A percentile compares a stretch with the other conserved stretches of the same genome.
Conservation (phyloP, 2,113 vertebrate genomes). For the western clawed frog (Xenopus tropicalis) region UCB_Xtro_10.0 CM004448.2:89366501-89367000, state of each 20-base stretch:
- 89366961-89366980: too few species aligned
- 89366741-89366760: slow-evolving; percentile 1
- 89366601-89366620: too few species aligned
- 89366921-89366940: too few species aligned
- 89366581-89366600: too few species aligned
- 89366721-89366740: not conserved
- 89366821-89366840: not conserved
- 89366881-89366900: slow-evolving; percentile 9
- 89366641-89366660: slow-evolving; percentile 7
- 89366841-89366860: not conserved
- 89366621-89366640: too few species aligned
- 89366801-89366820: not conserved
- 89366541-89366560: too few species aligned
- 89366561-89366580: too few species aligned
- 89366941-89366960: too few species aligned
- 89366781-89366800: not conserved
- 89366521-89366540: too few species aligned
- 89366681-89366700: slow-evolving; percentile 1
- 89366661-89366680: not conserved
- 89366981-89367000: too few species aligned
- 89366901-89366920: too few species aligned
- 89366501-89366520: too few species aligned
- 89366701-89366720: slow-evolving; percentile 15
- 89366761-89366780: not conserved
- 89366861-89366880: slow-evolving; percentile 12